These are phyloP conservation scores for Cinara cedri DNA, from an alignment of 2,888 invertebrate species.

Conservation along the genomic window DNA sequence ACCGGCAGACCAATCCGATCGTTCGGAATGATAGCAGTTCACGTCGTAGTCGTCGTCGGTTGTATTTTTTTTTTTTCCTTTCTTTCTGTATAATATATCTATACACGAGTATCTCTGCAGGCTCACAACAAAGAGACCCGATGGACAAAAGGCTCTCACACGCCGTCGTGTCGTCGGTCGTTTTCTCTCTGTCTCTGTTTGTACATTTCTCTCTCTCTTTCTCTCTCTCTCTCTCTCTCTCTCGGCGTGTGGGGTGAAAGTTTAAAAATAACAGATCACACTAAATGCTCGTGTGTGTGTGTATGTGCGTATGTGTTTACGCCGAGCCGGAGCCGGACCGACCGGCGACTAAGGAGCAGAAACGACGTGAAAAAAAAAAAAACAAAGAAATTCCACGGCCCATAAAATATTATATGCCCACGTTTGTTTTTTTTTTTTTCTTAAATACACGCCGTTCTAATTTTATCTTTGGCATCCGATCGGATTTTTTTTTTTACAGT, in stretches of 20 bases:
- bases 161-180: constrained; percentile 4
- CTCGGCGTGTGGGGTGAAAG: constrained; percentile 55
- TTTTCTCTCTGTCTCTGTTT: constrained; percentile 8
- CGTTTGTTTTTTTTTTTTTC: constrained; percentile 29
- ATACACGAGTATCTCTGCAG: too few relatives aligned
- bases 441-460: constrained; percentile 35
- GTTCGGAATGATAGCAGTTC: constrained; percentile 45
- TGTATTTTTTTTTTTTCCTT: constrained; percentile 5
- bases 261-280: constrained; percentile 49
- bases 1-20: constrained; percentile 44
- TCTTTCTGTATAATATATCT: background rate
- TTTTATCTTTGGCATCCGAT: constrained; percentile 54
- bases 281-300: background rate
- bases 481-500: constrained; percentile 4
- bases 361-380: constrained; percentile 16
- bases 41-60: constrained; percentile 7
- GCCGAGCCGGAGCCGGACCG: constrained; percentile 9
- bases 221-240: background rate
- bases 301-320: background rate
- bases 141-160: constrained; percentile 30
- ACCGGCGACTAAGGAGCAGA: background rate
- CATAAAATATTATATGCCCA: constrained; percentile 27
- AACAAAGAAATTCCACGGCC: constrained; percentile 51
- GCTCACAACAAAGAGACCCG: constrained; percentile 24
- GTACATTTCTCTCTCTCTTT: constrained; percentile 4